Evolutionary conservation across 2,888 invertebrate species (phyloP).

Genomic region (Aphodius granarius): DNA sequence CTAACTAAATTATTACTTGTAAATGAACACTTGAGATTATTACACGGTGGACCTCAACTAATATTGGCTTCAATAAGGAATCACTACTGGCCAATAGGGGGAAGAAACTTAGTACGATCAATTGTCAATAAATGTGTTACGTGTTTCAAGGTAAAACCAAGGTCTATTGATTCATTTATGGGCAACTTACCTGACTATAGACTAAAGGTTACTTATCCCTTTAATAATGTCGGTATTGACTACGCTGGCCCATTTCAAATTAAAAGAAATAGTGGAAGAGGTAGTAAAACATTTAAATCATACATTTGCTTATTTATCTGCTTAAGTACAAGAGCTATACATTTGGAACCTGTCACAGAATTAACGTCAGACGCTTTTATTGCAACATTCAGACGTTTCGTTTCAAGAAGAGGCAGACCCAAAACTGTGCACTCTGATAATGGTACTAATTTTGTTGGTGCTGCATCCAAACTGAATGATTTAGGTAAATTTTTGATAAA

Average conservation of each 20-base stretch:
- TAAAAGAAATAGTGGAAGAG: neutral
- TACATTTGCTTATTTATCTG: constrained; percentile 15
- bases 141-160: constrained; percentile 22
- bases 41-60: neutral
- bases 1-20: neutral
- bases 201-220: constrained; percentile 5
- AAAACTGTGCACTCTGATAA: constrained; percentile 5
- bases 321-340: constrained; percentile 16
- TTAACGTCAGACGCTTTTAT: constrained; percentile 15
- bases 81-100: constrained; percentile 14
- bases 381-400: constrained; percentile 18
- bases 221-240: constrained; percentile 23
- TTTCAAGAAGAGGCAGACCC: constrained; percentile 6
- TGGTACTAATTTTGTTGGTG: constrained; percentile 13
- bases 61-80: neutral
- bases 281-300: neutral
- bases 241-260: constrained; percentile 30
- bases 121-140: constrained; percentile 18
- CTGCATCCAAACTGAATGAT: neutral
- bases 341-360: constrained; percentile 18
- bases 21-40: neutral
- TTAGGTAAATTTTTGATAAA: neutral
- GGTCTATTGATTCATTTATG: neutral
- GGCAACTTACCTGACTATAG: constrained; percentile 22
- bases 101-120: constrained; percentile 5